Conservation (phyloP, 2,113 vertebrate species). For the Chascanopsetta lugubris region DNA sequence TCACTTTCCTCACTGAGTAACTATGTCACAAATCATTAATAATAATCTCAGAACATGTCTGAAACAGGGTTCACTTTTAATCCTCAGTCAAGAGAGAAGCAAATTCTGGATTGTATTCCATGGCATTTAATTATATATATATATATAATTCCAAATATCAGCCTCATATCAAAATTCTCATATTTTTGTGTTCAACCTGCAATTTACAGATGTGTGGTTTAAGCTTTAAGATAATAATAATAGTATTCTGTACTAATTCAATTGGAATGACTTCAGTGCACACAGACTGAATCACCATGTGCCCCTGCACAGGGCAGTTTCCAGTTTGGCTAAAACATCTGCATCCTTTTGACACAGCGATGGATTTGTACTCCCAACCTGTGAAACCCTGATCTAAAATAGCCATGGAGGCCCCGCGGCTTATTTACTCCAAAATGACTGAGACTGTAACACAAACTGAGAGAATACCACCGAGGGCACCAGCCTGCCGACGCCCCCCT, state of each 20-base stretch:
- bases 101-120: too few species aligned
- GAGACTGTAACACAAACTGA: conserved; percentile 24
- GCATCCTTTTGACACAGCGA: not conserved
- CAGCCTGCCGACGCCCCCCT: conserved; percentile 41
- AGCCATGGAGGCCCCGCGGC: conserved; percentile 63
- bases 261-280: too few species aligned
- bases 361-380: conserved; percentile 14
- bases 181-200: too few species aligned
- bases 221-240: too few species aligned
- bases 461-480: conserved; percentile 6
- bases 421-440: conserved; percentile 28
- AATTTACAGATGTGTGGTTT: too few species aligned
- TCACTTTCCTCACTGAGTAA: not conserved
- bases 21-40: not conserved
- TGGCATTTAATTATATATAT: too few species aligned
- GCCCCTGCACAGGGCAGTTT: not conserved
- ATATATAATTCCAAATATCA: too few species aligned
- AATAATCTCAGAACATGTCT: not conserved
- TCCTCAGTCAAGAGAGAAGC: not conserved
- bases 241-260: too few species aligned
- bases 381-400: conserved; percentile 33
- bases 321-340: conserved; percentile 1
- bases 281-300: too few species aligned
- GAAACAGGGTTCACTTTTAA: not conserved
- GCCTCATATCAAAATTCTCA: too few species aligned